Evolutionary conservation across 2,888 invertebrate species (phyloP), one percentile per base, ranked within the genome.

Genomic region (Eupithecia centaureata): DNA sequence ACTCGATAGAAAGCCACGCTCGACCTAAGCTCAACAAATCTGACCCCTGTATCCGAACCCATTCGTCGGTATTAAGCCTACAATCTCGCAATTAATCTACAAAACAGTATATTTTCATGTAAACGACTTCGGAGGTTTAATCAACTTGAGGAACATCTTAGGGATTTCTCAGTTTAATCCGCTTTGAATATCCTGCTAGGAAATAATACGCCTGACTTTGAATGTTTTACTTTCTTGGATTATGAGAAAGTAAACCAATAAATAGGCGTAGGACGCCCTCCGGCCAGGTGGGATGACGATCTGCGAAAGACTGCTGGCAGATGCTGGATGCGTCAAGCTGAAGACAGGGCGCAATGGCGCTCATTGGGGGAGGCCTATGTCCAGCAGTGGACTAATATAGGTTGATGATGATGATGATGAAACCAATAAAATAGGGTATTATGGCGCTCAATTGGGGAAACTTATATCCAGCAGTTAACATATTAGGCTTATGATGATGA

Each of bases 101-200:
- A 69, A 58, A 65, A 32, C 63, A 52, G 70, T 71, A 73, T 70
- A 65, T 71, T 73, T 68, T 63, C 73, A 73, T 72, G 68, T 70
- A 73, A 74, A 71, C 70, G 71, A 63, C 70, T 57, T 70, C 12
- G 57, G 60, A 62, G 64, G 70, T 71, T 73, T 74, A 72, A 72
- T 73, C 67, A 71, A 71, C 64, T 67, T 60, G 64, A 70, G 66
- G 63, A 65, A 56, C 61, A 65, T 61, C 51, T 42, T 52, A 22
- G 32, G 62, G 70, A 61, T 59, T 65, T 65, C 42, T 18, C 32
- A 54, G 54, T 56, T 68, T 70, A 61, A 63, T 69, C 65, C 63
- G 15, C 56, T 64, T 58, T 28, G 38, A 32, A 42, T 47, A 57
- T 57, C 57, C 28, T 33, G 27, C 30, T 35, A 42, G 38, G 60